phyloP scores from a whole-genome alignment of 30 jellyfish, hydroid and myxozoan species.

The Sanderia malayensis region DNA sequence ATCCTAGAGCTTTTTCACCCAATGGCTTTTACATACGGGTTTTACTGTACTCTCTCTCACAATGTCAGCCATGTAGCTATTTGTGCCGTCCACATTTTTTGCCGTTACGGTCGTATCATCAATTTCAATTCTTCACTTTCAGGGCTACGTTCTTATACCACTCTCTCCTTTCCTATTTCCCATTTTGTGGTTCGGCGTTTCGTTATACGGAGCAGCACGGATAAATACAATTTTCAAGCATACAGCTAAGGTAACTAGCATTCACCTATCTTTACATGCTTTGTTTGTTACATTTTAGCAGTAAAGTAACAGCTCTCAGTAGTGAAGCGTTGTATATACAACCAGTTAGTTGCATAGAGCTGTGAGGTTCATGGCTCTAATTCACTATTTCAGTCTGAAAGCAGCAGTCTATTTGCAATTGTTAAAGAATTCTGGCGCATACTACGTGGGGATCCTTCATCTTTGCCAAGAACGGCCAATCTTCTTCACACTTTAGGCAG shows the following conservation, averaged over 20 bases:
- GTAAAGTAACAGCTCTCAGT: too few species aligned
- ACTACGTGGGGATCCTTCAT: conserved; percentile 64
- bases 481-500: conserved; percentile 72
- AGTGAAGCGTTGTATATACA: too few species aligned
- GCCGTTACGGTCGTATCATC: too few species aligned
- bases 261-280: too few species aligned
- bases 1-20: background rate
- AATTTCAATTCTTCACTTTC: too few species aligned
- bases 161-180: conserved; percentile 73
- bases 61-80: too few species aligned
- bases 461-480: conserved; percentile 79
- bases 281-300: too few species aligned
- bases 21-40: background rate
- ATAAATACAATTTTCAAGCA: conserved; percentile 43
- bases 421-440: conserved; percentile 29
- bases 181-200: conserved; percentile 56
- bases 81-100: too few species aligned
- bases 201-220: conserved; percentile 80
- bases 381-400: too few species aligned
- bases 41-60: background rate
- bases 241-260: background rate
- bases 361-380: too few species aligned
- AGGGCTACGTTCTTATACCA: conserved; percentile 77
- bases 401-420: too few species aligned
- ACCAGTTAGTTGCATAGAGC: too few species aligned